Conservation (phyloP, 2,797 vertebrate species). For the Aplochiton taeniatus region DNA sequence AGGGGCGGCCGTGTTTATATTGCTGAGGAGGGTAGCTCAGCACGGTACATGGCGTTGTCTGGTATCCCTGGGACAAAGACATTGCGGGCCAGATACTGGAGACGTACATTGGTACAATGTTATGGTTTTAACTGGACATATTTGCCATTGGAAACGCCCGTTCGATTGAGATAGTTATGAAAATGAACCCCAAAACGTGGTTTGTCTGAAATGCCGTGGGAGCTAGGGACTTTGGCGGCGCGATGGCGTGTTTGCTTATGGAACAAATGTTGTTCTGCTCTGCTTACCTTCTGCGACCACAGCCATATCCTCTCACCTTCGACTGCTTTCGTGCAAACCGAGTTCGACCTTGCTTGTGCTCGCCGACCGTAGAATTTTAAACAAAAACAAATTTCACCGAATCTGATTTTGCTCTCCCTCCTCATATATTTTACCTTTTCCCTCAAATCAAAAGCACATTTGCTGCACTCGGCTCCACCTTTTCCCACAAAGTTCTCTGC, state of each 20-base stretch:
- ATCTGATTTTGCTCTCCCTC: conserved; percentile 18
- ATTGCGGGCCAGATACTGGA: too few species aligned
- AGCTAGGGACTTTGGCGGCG: too few species aligned
- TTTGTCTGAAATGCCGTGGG: too few species aligned
- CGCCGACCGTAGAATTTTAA: conserved; percentile 25
- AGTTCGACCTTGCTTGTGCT: conserved; percentile 18
- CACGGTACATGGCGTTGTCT: too few species aligned
- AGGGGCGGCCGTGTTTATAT: conserved; percentile 63
- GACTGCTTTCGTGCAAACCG: neutral
- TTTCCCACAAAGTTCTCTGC: conserved; percentile 1
- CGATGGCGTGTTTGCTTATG: neutral
- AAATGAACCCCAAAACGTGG: too few species aligned
- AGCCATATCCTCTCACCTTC: neutral
- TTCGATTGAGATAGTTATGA: too few species aligned
- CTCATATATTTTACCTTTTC: conserved; percentile 40
- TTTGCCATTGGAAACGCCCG: too few species aligned
- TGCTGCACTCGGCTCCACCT: conserved; percentile 45
- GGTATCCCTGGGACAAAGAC: too few species aligned
- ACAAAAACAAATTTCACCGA: conserved; percentile 43
- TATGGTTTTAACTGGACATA: too few species aligned
- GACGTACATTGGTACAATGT: too few species aligned
- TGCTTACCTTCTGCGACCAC: neutral
- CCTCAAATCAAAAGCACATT: conserved; percentile 62
- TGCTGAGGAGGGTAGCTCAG: conserved; percentile 68
- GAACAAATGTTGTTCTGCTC: neutral